Percentiles rank a stretch among this genome's conserved stretches.
These are phyloP conservation scores for Ageneiosus marmoratus DNA, from an alignment of 2,113 vertebrate genomes.

Conservation along the genomic window DNA sequence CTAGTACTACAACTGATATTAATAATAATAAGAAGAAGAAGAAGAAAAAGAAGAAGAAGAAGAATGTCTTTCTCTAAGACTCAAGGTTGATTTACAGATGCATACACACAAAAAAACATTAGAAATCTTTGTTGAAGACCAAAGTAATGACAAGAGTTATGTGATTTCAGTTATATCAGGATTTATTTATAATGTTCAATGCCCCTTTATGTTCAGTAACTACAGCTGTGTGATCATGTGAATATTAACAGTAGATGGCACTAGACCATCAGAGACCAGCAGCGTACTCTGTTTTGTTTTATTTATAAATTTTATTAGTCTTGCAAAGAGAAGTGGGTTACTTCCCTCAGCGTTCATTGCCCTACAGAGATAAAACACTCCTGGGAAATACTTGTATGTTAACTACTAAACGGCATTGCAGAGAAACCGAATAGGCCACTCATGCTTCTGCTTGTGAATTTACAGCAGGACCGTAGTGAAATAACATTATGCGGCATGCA, in stretches of 20 bases:
- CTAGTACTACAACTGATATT: too few species aligned
- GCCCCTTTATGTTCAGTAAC: background rate
- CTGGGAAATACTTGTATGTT: slow-evolving; percentile 43
- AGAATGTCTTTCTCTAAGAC: background rate
- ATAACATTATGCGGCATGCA: slow-evolving; percentile 6
- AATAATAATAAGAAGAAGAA: background rate
- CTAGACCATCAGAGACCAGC: slow-evolving; percentile 64
- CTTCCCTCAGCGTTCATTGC: slow-evolving; percentile 16
- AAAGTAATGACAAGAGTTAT: background rate
- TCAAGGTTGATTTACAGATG: background rate
- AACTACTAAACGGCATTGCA: slow-evolving; percentile 43
- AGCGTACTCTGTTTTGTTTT: slow-evolving; percentile 45
- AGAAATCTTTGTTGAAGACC: background rate
- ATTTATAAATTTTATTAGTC: slow-evolving; percentile 37
- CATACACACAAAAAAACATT: background rate
- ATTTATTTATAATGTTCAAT: background rate
- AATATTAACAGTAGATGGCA: slow-evolving; percentile 78
- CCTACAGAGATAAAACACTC: slow-evolving; percentile 22
- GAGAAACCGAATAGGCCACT: slow-evolving; percentile 31
- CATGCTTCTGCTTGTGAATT: slow-evolving; percentile 18
- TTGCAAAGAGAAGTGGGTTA: slow-evolving; percentile 40
- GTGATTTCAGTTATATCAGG: slow-evolving; percentile 4
- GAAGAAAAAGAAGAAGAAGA: background rate
- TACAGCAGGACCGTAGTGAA: slow-evolving; percentile 16
- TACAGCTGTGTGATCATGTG: slow-evolving; percentile 52